Conservation (phyloP, 2,797 vertebrate genomes). For the Ctenopoma multispine region DNA sequence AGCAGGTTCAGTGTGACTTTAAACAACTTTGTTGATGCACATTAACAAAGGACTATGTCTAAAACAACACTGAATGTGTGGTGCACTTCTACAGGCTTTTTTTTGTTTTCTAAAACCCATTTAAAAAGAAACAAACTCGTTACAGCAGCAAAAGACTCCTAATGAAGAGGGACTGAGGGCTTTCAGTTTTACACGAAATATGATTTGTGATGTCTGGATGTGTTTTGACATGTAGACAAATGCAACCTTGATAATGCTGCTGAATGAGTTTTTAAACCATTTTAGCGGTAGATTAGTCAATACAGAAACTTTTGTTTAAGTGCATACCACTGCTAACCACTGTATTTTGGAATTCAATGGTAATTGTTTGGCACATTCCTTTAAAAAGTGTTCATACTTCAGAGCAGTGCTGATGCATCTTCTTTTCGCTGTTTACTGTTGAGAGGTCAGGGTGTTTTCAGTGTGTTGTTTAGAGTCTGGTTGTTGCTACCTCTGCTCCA, state of each 20-base stretch:
- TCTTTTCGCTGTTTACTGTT: conserved; percentile 80
- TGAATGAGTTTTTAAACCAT: conserved; percentile 54
- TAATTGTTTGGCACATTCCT: conserved; percentile 70
- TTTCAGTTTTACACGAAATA: conserved; percentile 68
- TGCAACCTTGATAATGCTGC: conserved; percentile 68
- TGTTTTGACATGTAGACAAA: conserved; percentile 56
- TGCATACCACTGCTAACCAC: conserved; percentile 65
- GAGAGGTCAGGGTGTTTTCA: conserved; percentile 69
- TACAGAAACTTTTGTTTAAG: conserved; percentile 62
- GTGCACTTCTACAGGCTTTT: neutral
- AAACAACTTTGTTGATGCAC: conserved; percentile 6
- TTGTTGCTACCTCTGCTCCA: conserved; percentile 76
- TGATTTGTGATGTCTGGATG: conserved; percentile 65
- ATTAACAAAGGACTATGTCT: conserved; percentile 12
- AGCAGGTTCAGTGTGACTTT: conserved; percentile 5
- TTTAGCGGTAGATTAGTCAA: conserved; percentile 54
- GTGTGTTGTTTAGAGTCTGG: conserved; percentile 67
- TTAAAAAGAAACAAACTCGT: conserved; percentile 23
- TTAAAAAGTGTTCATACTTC: conserved; percentile 50
- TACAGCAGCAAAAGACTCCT: conserved; percentile 29
- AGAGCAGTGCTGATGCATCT: conserved; percentile 49
- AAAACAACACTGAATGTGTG: conserved; percentile 22
- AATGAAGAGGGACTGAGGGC: conserved; percentile 36
- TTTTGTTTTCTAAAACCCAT: conserved; percentile 9
- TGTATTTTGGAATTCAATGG: conserved; percentile 65